Percentiles rank a stretch among this genome's conserved stretches.
These are phyloP conservation scores for Aphidoletes aphidimyza DNA, from an alignment of 2,888 invertebrate species.

Conservation along the genomic window DNA sequence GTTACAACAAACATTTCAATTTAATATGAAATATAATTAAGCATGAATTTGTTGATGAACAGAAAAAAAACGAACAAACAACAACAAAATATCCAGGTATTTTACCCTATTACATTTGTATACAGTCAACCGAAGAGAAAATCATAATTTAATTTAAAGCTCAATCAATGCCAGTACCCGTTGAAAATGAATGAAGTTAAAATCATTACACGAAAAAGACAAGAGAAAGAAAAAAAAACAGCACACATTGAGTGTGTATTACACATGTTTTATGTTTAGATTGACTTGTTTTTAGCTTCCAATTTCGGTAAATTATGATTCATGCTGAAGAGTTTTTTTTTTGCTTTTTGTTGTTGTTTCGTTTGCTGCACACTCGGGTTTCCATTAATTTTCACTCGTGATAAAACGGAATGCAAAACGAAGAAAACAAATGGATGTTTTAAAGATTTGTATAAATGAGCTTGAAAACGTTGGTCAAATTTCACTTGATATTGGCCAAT, in stretches of 20 bases:
- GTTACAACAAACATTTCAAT: not conserved
- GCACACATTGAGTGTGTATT: slow-evolving; percentile 27
- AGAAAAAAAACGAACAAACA: too few relatives aligned
- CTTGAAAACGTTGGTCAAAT: slow-evolving; percentile 11
- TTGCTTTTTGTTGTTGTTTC: not conserved
- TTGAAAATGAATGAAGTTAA: slow-evolving; percentile 6
- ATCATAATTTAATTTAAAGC: slow-evolving; percentile 33
- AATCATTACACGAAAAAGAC: not conserved
- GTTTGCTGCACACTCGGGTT: not conserved
- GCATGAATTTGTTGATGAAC: not conserved
- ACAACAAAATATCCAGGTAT: too few relatives aligned
- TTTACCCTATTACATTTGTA: too few relatives aligned
- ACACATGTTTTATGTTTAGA: slow-evolving; percentile 46
- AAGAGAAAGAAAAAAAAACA: not conserved
- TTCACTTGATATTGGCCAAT: not conserved
- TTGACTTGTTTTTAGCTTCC: slow-evolving; percentile 46
- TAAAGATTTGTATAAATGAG: slow-evolving; percentile 2
- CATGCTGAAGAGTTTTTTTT: not conserved
- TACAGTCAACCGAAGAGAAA: not conserved
- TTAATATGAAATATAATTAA: slow-evolving; percentile 19
- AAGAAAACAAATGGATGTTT: not conserved
- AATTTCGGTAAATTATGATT: slow-evolving; percentile 45
- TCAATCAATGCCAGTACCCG: not conserved
- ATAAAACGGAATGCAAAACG: not conserved
- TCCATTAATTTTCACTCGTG: slow-evolving; percentile 46